Conservation (phyloP, 2,113 vertebrate genomes). For the Indri indri region DNA sequence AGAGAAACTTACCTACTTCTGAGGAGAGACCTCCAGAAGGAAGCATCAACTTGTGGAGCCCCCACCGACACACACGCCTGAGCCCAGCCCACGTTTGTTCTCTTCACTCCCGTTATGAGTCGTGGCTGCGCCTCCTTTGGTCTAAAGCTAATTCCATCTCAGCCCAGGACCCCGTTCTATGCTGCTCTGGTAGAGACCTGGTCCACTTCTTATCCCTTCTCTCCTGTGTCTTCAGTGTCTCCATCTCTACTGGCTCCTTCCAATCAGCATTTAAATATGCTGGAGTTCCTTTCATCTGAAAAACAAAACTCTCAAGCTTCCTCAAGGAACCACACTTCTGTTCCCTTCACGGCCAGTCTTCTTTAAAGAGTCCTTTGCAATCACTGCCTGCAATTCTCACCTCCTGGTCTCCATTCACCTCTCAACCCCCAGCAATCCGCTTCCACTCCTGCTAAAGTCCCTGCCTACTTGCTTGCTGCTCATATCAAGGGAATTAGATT, state of each 20-base stretch:
- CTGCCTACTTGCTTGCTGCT: neutral
- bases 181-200: neutral
- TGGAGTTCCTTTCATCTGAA: neutral
- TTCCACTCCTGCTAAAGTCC: neutral
- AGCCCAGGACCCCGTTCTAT: neutral
- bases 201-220: neutral
- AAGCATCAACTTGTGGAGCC: rapidly evolving
- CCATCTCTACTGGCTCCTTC: neutral
- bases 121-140: neutral
- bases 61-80: neutral
- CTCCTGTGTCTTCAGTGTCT: neutral
- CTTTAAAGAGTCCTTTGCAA: neutral
- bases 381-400: neutral
- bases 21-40: neutral
- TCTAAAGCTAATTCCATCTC: neutral
- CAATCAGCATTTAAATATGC: neutral
- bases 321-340: neutral
- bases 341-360: neutral
- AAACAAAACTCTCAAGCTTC: neutral
- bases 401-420: neutral
- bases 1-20: neutral
- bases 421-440: neutral
- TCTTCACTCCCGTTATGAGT: neutral
- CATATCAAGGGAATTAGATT: no score
- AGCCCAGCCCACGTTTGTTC: neutral